A percentile compares a stretch with the other conserved stretches of the same genome.
Evolutionary conservation across 2,113 vertebrate species (phyloP).

Genomic region (Scomber scombrus): DNA sequence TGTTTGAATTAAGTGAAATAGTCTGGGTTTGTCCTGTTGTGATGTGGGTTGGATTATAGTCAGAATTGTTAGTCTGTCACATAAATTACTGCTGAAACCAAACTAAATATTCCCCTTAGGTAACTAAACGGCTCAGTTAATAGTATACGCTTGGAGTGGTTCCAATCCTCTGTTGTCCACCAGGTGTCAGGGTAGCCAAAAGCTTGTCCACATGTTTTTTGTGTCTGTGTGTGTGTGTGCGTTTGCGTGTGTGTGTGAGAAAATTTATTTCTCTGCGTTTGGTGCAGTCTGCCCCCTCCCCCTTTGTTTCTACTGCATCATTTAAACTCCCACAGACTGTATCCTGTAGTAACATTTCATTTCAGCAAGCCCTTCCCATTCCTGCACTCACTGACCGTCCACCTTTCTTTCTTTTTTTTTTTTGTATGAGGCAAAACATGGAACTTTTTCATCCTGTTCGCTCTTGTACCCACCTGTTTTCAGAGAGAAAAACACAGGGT

Average conservation of each 20-base stretch:
- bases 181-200: slow-evolving; percentile 77
- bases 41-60: too few species aligned
- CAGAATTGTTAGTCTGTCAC: background rate
- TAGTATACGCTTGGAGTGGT: background rate
- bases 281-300: slow-evolving; percentile 27
- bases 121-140: background rate
- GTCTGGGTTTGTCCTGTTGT: too few species aligned
- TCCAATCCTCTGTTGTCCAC: slow-evolving; percentile 66
- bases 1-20: too few species aligned
- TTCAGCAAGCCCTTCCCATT: slow-evolving; percentile 63
- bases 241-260: background rate
- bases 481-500: slow-evolving; percentile 81
- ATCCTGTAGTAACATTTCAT: slow-evolving; percentile 48
- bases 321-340: slow-evolving; percentile 51
- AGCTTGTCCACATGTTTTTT: background rate
- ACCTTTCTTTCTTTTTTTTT: slow-evolving; percentile 13
- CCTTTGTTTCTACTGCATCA: slow-evolving; percentile 38
- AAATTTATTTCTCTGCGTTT: background rate
- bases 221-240: background rate
- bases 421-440: slow-evolving; percentile 63
- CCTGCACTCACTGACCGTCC: slow-evolving; percentile 79
- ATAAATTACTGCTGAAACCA: background rate
- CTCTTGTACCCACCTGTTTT: slow-evolving; percentile 83
- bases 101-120: background rate
- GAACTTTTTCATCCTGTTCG: slow-evolving; percentile 77